Conservation (phyloP, 1,140 invertebrate species). For the Chironomus tepperi region DNA sequence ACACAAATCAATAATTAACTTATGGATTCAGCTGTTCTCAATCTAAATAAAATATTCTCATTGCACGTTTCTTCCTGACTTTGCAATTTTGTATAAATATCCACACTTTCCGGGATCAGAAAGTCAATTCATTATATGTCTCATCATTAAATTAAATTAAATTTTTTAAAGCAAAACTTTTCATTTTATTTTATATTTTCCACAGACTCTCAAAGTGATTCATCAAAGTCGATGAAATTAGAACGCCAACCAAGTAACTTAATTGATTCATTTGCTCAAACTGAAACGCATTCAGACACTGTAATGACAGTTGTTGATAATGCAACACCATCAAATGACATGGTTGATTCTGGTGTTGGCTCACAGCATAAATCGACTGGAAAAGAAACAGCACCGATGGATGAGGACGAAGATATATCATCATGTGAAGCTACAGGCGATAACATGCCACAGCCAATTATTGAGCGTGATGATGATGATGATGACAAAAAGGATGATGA, state of each 20-base stretch:
- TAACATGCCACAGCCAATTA: not conserved
- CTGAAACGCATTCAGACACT: constrained; percentile 17
- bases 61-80: no score
- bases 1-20: no score
- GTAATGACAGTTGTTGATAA: not conserved
- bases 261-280: constrained; percentile 29
- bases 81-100: no score
- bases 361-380: not conserved
- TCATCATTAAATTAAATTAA: not conserved
- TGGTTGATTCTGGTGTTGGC: constrained; percentile 24
- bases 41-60: no score
- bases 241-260: constrained; percentile 23
- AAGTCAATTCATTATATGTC: no score
- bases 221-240: not conserved
- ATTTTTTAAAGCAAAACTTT: not conserved
- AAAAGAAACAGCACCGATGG: not conserved
- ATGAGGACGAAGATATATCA: not conserved
- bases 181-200: not conserved
- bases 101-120: no score
- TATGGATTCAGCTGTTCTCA: no score
- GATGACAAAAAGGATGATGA: constrained; percentile 11
- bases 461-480: not conserved
- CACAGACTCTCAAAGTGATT: constrained; percentile 19
- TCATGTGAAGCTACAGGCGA: not conserved
- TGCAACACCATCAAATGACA: constrained; percentile 18